These are phyloP conservation scores for Pelusios castaneus DNA, from an alignment of 2,113 vertebrate genomes.

Conservation along the genomic window DNA sequence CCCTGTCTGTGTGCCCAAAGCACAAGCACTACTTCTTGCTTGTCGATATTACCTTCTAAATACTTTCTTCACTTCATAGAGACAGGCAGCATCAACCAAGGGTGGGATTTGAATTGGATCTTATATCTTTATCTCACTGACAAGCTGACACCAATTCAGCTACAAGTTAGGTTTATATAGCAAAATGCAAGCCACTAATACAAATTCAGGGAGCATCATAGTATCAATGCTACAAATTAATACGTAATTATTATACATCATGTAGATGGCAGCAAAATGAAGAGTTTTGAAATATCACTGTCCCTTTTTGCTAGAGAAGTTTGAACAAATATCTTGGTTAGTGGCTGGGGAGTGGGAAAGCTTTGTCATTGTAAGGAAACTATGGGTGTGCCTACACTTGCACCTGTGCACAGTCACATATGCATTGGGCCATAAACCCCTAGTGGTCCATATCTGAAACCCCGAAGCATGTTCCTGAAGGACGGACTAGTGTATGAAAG, in stretches of 20 bases:
- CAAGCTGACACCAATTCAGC: slow-evolving; percentile 40
- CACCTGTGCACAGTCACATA: not conserved
- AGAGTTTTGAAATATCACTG: slow-evolving; percentile 27
- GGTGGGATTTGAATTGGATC: slow-evolving; percentile 16
- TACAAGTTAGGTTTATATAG: not conserved
- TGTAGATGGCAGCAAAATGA: not conserved
- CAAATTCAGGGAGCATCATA: slow-evolving; percentile 16
- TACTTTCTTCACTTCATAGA: not conserved
- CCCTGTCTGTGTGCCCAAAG: not conserved
- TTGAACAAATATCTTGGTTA: not conserved
- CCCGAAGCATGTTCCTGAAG: no score
- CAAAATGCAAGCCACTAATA: slow-evolving; percentile 8
- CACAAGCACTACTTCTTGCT: not conserved
- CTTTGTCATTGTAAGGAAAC: not conserved
- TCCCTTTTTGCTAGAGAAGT: slow-evolving; percentile 30
- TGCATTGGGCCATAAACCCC: not conserved
- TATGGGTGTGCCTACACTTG: no score
- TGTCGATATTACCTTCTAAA: not conserved
- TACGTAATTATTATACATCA: slow-evolving; percentile 34
- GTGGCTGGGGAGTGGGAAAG: not conserved
- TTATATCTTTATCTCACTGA: slow-evolving; percentile 33
- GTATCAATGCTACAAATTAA: slow-evolving; percentile 34
- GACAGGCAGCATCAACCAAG: not conserved
- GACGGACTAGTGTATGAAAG: no score
- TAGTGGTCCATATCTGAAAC: no score